Evolutionary conservation across 2,888 invertebrate genomes (phyloP), one percentile per base, ranked within the genome.

Genomic region (Tetrapedia diversipes): DNA sequence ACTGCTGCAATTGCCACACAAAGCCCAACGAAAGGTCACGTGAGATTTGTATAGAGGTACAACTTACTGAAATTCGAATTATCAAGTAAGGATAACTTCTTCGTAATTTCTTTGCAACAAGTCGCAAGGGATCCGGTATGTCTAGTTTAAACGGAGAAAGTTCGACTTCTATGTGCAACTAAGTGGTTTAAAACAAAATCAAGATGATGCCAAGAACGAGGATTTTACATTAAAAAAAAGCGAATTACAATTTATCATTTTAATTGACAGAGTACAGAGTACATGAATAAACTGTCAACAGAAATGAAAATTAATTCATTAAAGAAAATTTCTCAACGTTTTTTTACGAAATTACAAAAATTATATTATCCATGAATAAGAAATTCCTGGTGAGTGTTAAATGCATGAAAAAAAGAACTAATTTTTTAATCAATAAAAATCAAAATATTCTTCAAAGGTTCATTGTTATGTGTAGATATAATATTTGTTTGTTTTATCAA

Each of bases 121-220:
- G 24, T 39, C 41, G 39, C 16, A 22, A n/a, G 19, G 11, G 39
- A 60, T 60, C 24, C 60, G 37, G 60, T 32, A 24, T 41, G 67
- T 22, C 27, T 60, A 47, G 60, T 39, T 60, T 32, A 39, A 54
- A 60, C 39, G 47, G 72, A 68, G 72, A 72, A 72, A 68, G 68
- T 68, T 68, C n/a, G 27, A 32, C 24, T 45, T 29, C 3, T 19
- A 16, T 16, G 24, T 27, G n/a, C 11, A 24, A 4, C 3, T n/a
- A 14, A 14, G 14, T 53, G 14, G 14, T 65, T 65, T 29, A 16
- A 32, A 24, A n/a, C 29, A 19, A 32, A 61, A 61, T 61, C 43
- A 61, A 68, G 39, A 49, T 61, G 22, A 14, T 68, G 8, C 24
- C 41, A 29, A 53, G 29, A 29, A 49, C 24, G 16, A 60, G n/a